These are phyloP conservation scores for Leuciscus idus DNA, from an alignment of 2,113 vertebrate species.

Conservation along the genomic window DNA sequence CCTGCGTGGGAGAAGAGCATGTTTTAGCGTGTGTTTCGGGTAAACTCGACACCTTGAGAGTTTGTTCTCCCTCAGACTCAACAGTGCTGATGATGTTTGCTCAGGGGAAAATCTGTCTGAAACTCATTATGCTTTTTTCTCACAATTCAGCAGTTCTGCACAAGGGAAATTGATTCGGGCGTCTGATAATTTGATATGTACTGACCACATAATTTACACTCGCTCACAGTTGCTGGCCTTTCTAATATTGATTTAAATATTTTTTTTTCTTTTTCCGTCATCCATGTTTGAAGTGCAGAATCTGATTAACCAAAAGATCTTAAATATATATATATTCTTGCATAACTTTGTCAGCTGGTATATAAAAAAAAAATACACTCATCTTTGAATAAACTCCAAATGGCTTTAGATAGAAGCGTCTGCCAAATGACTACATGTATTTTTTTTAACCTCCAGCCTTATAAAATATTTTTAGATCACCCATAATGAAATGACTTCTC, in stretches of 20 bases:
- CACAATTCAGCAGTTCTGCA: conserved; percentile 46
- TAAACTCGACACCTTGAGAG: conserved; percentile 16
- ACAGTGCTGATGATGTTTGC: conserved; percentile 34
- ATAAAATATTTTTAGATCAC: not conserved
- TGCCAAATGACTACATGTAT: not conserved
- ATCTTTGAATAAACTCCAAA: not conserved
- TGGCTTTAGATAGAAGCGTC: not conserved
- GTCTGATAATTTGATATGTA: conserved; percentile 40
- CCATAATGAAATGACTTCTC: not conserved
- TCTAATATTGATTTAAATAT: not conserved
- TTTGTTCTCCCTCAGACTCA: conserved; percentile 25
- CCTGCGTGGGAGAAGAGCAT: not conserved
- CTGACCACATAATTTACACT: conserved; percentile 44
- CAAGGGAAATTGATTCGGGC: conserved; percentile 32
- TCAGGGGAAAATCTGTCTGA: conserved; percentile 35
- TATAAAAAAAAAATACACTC: not conserved
- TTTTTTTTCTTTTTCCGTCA: not conserved
- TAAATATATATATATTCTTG: not conserved
- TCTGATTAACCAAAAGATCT: not conserved
- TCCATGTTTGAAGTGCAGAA: conserved; percentile 1
- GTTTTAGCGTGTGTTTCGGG: conserved; percentile 15
- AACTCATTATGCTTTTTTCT: conserved; percentile 39
- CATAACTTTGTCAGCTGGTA: not conserved
- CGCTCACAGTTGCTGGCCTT: conserved; percentile 4
- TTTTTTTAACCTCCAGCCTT: not conserved